These are phyloP conservation scores for Hemichromis elongatus DNA, from an alignment of 2,113 vertebrate species.

Conservation along the genomic window DNA sequence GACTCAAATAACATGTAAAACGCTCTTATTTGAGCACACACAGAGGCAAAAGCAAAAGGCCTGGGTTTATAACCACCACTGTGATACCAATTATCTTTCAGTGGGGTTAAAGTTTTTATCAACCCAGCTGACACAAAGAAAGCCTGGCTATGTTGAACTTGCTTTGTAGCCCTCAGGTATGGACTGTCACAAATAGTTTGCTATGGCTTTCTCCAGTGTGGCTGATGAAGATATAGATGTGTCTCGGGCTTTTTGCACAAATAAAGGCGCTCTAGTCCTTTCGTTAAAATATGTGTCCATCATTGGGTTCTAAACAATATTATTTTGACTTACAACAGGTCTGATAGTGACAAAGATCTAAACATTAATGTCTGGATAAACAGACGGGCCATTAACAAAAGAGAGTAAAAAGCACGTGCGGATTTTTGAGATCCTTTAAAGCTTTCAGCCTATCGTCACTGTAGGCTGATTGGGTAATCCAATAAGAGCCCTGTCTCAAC, in stretches of 20 bases:
- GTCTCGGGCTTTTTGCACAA: not conserved
- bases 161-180: not conserved
- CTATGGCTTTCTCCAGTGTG: not conserved
- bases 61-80: not conserved
- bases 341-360: not conserved
- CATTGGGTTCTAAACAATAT: not conserved
- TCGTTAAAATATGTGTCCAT: not conserved
- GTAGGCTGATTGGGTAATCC: slow-evolving; percentile 37
- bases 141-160: not conserved
- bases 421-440: slow-evolving; percentile 22
- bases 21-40: not conserved
- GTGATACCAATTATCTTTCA: not conserved
- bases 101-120: not conserved
- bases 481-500: slow-evolving; percentile 44
- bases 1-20: not conserved
- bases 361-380: not conserved
- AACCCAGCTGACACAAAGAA: not conserved
- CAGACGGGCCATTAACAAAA: not conserved
- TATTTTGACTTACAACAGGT: not conserved
- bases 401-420: not conserved
- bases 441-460: slow-evolving; percentile 15
- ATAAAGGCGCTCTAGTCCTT: not conserved
- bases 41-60: not conserved
- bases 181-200: not conserved
- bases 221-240: not conserved